A percentile compares a stretch with the other conserved stretches of the same genome.
phyloP scores from a whole-genome alignment of 2,113 vertebrate species.

The Rostratula benghalensis region DNA sequence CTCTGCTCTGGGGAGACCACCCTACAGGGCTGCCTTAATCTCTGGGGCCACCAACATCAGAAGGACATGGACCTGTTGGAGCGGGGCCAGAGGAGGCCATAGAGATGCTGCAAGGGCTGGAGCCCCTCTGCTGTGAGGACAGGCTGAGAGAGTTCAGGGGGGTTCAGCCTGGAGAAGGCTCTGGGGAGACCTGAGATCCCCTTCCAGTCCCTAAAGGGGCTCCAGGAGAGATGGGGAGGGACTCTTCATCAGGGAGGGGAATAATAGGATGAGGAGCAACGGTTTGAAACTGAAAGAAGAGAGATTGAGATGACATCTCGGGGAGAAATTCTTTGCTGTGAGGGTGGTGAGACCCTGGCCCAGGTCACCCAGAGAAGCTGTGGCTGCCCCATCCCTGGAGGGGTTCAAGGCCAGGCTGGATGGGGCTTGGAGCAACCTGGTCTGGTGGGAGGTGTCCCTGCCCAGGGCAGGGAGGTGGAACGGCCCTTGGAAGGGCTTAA shows the following conservation, averaged over 20 bases:
- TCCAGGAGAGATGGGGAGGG: background rate
- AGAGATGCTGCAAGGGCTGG: too few relatives aligned
- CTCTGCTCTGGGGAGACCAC: too few relatives aligned
- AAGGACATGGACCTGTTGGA: too few relatives aligned
- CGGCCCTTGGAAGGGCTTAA: background rate
- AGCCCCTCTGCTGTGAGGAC: too few relatives aligned
- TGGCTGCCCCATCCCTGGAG: background rate
- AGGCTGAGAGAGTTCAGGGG: too few relatives aligned
- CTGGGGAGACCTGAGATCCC: too few relatives aligned
- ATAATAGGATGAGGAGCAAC: background rate
- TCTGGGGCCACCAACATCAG: too few relatives aligned
- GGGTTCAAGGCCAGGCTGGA: background rate
- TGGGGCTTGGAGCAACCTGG: background rate
- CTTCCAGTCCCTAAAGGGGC: too few relatives aligned
- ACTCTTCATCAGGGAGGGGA: background rate
- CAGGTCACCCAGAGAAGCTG: too few relatives aligned
- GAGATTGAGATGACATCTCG: background rate
- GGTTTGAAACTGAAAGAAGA: background rate
- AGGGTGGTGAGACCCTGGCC: background rate
- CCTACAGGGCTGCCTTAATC: too few relatives aligned
- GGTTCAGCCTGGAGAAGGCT: too few relatives aligned
- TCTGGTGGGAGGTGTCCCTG: background rate
- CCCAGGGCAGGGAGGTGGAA: background rate
- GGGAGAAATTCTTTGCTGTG: background rate
- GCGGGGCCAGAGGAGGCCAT: too few relatives aligned